phyloP scores from a whole-genome alignment of 2,797 vertebrate genomes.

The Yasuhikotakia modesta region DNA sequence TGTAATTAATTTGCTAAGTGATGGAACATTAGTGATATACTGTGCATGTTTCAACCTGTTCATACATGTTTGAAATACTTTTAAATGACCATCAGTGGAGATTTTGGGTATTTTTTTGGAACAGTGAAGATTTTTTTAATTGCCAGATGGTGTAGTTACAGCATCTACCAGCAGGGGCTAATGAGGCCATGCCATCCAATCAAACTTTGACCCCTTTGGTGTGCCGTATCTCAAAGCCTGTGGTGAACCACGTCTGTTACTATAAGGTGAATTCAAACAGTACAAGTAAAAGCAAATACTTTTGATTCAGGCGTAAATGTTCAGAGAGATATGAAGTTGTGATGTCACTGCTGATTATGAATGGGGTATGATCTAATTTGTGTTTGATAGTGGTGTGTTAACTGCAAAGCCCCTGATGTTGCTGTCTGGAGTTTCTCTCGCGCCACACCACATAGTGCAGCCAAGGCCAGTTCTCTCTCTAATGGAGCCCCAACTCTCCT shows the following conservation, averaged over 20 bases:
- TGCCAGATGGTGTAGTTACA: neutral
- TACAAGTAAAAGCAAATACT: neutral
- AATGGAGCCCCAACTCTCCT: slow-evolving; percentile 56
- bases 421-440: slow-evolving; percentile 14
- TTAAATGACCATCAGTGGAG: neutral
- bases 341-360: slow-evolving; percentile 12
- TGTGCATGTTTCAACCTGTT: too few species aligned
- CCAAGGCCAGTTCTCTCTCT: slow-evolving; percentile 51
- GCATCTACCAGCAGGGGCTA: neutral
- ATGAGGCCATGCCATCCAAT: neutral
- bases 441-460: slow-evolving; percentile 12
- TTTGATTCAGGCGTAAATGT: neutral
- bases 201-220: neutral
- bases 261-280: neutral
- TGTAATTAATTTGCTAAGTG: neutral
- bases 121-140: too few species aligned
- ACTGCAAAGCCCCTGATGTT: slow-evolving; percentile 40
- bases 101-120: too few species aligned
- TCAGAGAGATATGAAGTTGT: slow-evolving; percentile 11
- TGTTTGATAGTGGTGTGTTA: slow-evolving; percentile 39
- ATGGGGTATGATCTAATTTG: slow-evolving; percentile 38
- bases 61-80: too few species aligned
- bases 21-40: neutral
- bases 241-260: neutral
- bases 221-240: neutral